These are phyloP conservation scores for Minunthozetes semirufus DNA, from an alignment of 2,888 invertebrate genomes.

Conservation along the genomic window DNA sequence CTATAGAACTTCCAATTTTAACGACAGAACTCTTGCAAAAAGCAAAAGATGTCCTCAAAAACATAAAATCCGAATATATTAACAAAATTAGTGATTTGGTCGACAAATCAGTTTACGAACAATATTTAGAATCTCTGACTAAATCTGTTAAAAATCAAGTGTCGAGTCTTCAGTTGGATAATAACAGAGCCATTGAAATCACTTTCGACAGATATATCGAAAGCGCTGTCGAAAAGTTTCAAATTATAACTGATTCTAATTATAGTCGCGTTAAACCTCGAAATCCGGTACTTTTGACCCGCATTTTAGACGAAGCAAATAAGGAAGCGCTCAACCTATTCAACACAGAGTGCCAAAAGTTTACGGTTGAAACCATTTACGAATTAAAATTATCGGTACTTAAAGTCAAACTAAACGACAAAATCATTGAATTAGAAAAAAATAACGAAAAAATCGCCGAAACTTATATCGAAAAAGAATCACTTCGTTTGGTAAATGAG, in stretches of 20 bases:
- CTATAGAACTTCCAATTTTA: slow-evolving; percentile 37
- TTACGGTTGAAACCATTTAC: slow-evolving; percentile 7
- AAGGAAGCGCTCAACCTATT: not conserved
- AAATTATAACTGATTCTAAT: not conserved
- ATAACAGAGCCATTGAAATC: slow-evolving; percentile 37
- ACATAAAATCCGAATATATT: slow-evolving; percentile 26
- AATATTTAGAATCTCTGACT: slow-evolving; percentile 25
- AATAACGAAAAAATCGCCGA: slow-evolving; percentile 28
- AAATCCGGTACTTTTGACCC: slow-evolving; percentile 8
- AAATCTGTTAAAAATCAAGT: slow-evolving; percentile 30
- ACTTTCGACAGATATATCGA: slow-evolving; percentile 31
- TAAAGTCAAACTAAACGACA: slow-evolving; percentile 6
- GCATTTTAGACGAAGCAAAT: slow-evolving; percentile 8
- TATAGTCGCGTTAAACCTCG: slow-evolving; percentile 1
- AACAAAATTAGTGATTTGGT: slow-evolving; percentile 35
- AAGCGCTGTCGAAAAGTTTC: slow-evolving; percentile 29
- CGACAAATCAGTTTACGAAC: not conserved
- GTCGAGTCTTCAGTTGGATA: slow-evolving; percentile 26
- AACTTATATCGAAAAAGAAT: slow-evolving; percentile 16
- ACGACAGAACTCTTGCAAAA: slow-evolving; percentile 25
- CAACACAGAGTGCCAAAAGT: slow-evolving; percentile 1
- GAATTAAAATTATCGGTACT: slow-evolving; percentile 24
- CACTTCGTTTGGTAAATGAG: not conserved
- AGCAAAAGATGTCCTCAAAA: slow-evolving; percentile 11
- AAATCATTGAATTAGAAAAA: not conserved